Base-by-base conservation (phyloP, 2,888 invertebrate species). In the Hyppa rectilinea region DNA sequence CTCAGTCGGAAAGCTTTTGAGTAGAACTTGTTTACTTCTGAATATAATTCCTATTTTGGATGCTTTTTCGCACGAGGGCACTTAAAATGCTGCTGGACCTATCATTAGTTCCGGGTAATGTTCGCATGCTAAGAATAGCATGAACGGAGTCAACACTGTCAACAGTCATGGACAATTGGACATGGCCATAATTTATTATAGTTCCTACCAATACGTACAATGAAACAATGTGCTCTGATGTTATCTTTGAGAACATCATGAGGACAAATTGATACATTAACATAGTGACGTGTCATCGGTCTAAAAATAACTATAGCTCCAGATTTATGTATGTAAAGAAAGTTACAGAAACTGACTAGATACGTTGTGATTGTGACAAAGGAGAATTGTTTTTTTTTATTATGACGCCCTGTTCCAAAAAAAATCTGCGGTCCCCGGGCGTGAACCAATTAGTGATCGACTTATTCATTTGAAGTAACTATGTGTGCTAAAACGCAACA, bases 161-260 rank as follows among this genome's bases (percentile, higher is more conserved):
- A 75, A 40, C n/a, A 53, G 47, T 66, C 72, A 72, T 50, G 68
- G 68, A 67, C 76, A 75, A 56, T 75, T 75, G 56, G 26, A 50
- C 49, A 49, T 17, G 55, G 67, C 40, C 31, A 26, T 50, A 75
- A 72, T 67, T 72, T 75, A 75, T 52, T 45, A 45, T 17, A 26
- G 50, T 45, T 36, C 12, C 23, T 23, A 56, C 38, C 31, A 40
- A 56, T 45, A 29, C 50, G 40, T 45, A 50, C 50, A 56, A 50
- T 72, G 23, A 75, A 75, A 75, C 56, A 75, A 50, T 38, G 31
- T 68, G 36, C 36, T 50, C 38, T 56, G 75, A 72, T 23, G 12
- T 6, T 49, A 56, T 49, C 66, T 40, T 34, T 23, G 17, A 26
- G 1, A 50, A 50, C 49, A 67, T 12, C 36, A 67, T 31, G 43